These are phyloP conservation scores for Zophobas atratus DNA, from an alignment of 1,140 invertebrate species.

Conservation along the genomic window DNA sequence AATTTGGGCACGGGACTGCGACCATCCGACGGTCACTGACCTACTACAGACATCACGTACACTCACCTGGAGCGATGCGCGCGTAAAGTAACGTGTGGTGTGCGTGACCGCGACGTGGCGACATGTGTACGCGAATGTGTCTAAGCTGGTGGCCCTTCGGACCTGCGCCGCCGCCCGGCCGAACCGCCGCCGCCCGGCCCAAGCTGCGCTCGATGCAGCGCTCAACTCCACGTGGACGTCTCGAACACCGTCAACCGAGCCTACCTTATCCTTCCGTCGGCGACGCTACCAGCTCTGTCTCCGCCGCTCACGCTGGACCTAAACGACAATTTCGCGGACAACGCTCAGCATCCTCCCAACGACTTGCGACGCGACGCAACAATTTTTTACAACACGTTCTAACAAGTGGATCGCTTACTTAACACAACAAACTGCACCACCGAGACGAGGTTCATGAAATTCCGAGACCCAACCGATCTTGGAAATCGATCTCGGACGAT, in stretches of 20 bases:
- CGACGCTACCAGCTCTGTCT: neutral
- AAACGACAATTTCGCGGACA: no score
- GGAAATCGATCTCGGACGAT: no score
- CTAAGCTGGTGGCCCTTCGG: constrained; percentile 47
- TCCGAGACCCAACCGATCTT: no score
- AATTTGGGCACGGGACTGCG: no score
- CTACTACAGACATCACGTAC: constrained; percentile 56
- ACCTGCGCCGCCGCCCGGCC: constrained; percentile 53
- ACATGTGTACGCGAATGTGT: constrained; percentile 59
- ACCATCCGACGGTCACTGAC: constrained; percentile 53
- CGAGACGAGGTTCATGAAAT: no score
- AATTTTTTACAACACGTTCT: no score
- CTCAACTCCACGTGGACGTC: constrained; percentile 49
- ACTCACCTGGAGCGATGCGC: constrained; percentile 56
- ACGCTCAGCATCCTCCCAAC: no score
- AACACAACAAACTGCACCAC: no score
- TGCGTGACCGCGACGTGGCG: constrained; percentile 52
- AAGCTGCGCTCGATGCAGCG: constrained; percentile 59
- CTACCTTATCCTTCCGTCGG: constrained; percentile 9
- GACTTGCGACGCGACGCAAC: no score
- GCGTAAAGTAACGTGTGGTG: constrained; percentile 52
- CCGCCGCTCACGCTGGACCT: neutral
- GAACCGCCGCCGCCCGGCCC: constrained; percentile 52
- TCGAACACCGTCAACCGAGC: constrained; percentile 26
- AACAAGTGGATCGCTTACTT: no score